A percentile compares a stretch with the other conserved stretches of the same genome.
Conservation (phyloP, 2,797 vertebrate genomes). For the Zalophus californianus region DNA sequence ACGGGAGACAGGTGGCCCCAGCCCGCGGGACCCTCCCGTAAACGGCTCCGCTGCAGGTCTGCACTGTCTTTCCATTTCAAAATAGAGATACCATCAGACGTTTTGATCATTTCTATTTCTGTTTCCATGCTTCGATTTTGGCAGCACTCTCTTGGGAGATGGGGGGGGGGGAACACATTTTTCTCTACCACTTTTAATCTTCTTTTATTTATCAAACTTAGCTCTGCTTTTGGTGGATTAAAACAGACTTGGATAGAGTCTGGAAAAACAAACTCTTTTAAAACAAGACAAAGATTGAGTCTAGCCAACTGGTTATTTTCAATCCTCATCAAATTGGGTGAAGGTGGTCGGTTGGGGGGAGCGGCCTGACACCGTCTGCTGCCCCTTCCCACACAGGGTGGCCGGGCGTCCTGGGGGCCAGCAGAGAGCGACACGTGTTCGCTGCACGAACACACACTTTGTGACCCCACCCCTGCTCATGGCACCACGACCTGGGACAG, state of each 20-base stretch:
- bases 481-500: rapidly evolving
- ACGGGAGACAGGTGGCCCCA: rapidly evolving
- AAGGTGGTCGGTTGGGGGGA: neutral
- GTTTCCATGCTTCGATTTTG: slow-evolving; percentile 59
- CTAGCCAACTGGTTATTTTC: slow-evolving; percentile 45
- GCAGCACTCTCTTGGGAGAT: slow-evolving; percentile 68
- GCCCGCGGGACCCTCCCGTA: neutral
- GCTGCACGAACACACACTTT: too few species aligned
- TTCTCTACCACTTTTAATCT: slow-evolving; percentile 78
- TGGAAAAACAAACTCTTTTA: slow-evolving; percentile 68
- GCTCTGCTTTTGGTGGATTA: slow-evolving; percentile 72
- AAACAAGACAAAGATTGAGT: slow-evolving; percentile 17
- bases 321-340: neutral
- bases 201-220: slow-evolving; percentile 81
- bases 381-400: rapidly evolving
- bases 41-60: neutral
- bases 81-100: slow-evolving; percentile 11
- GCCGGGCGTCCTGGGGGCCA: rapidly evolving
- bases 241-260: slow-evolving; percentile 69
- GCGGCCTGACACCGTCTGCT: rapidly evolving
- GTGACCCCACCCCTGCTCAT: rapidly evolving
- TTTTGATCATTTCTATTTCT: slow-evolving; percentile 56
- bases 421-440: rapidly evolving
- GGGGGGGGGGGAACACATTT: slow-evolving; percentile 63
- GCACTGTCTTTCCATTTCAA: neutral